Base-by-base conservation (phyloP, 2,888 invertebrate genomes). In the Dolomedes plantarius region DNA sequence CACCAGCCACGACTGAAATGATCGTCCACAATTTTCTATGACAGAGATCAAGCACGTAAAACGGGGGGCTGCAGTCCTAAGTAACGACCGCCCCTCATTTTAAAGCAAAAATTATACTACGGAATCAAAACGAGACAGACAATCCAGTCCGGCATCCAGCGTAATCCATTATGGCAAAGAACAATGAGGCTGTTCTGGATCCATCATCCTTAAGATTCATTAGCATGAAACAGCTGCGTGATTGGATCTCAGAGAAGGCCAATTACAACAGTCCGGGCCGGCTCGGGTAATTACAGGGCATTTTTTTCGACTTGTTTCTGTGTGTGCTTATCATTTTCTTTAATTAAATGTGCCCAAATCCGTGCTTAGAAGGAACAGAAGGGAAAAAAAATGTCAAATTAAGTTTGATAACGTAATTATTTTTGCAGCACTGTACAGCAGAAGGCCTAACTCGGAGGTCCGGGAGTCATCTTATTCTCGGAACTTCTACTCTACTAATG, bases 331-430 rank as follows among this genome's bases (percentile, higher is more conserved):
- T 56, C 56, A 56, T 56, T 56, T 56, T 56, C 56, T 56, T 56
- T 56, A 56, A 56, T 56, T 56, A 56, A 56, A 56, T 56, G 56
- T 16, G 56, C 56, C 56, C 56, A 56, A 56, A n/a, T 56, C 56
- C 23, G 56, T 23, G 56, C 56, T 6, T 11, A 56, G 56, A 19
- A 6, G 16, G 2, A 46, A 13, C 16, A 46, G 23, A 3, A 46
- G 9, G 16, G 41, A 13, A 46, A 56, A 56, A 56, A 56, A 23
- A 56, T 56, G 23, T 56, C 23, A 46, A 56, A 23, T 56, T 56
- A 56, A 6, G 16, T 11, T 23, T 23, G 56, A 56, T 56, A 56
- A 56, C 56, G 23, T 56, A 16, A 56, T 56, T 56, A 56, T 56
- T 56, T 23, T 5, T 23, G 11, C 56, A 19, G 23, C 23, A 56